A percentile compares a stretch with the other conserved stretches of the same genome.
Evolutionary conservation across 2,797 vertebrate species (phyloP).

Genomic region (Ficedula albicollis): DNA sequence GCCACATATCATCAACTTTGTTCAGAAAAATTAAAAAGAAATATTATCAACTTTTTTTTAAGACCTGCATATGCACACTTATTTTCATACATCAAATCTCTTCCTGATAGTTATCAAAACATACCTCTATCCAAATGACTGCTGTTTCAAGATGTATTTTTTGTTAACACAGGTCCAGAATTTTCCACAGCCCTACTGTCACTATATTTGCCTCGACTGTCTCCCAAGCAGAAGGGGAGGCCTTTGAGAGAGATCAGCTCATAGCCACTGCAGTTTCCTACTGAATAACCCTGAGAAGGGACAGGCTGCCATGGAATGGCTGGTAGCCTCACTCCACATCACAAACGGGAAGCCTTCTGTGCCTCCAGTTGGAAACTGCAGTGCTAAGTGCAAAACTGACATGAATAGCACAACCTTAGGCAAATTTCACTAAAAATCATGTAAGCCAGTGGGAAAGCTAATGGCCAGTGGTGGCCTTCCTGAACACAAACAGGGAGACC

Average conservation of each 20-base stretch:
- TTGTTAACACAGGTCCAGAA: neutral
- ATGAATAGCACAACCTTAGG: neutral
- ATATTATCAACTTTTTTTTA: neutral
- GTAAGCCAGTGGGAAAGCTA: neutral
- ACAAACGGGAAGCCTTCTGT: neutral
- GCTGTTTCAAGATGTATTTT: neutral
- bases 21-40: neutral
- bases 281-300: rapidly evolving
- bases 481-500: neutral
- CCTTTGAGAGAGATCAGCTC: neutral
- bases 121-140: neutral
- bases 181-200: neutral
- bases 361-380: neutral
- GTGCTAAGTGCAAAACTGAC: neutral
- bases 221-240: neutral
- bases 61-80: neutral
- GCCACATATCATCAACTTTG: neutral
- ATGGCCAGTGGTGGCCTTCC: neutral
- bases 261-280: neutral
- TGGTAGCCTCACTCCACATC: neutral
- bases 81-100: neutral
- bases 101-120: neutral
- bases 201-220: rapidly evolving
- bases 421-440: neutral
- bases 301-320: neutral